Percentiles rank a stretch among this genome's conserved stretches.
phyloP scores from a whole-genome alignment of 1,140 invertebrate genomes.

The Drosophila novamexicana region DNA sequence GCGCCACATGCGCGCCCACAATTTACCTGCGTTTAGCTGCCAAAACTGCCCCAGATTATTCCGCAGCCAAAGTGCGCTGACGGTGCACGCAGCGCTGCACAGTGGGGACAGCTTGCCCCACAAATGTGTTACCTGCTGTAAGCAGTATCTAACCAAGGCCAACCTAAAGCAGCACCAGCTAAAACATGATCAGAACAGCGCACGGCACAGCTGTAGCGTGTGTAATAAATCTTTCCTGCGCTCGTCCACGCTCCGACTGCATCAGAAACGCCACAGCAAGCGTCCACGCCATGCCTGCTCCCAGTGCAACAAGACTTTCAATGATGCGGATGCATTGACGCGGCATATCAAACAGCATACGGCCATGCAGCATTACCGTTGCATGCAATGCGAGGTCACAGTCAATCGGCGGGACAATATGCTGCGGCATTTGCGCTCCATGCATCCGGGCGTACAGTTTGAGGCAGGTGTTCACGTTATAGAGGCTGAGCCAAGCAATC shows the following conservation, averaged over 20 bases:
- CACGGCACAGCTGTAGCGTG: constrained; percentile 45
- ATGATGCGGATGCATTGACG: constrained; percentile 59
- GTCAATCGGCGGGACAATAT: constrained; percentile 88
- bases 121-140: constrained; percentile 84
- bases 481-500: neutral
- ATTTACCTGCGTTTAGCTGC: constrained; percentile 32
- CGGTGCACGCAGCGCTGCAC: constrained; percentile 50
- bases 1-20: constrained; percentile 56
- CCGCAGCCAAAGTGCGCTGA: constrained; percentile 39
- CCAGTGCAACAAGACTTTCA: constrained; percentile 61
- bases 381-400: constrained; percentile 86
- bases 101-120: constrained; percentile 58
- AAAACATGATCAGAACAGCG: constrained; percentile 63
- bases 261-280: constrained; percentile 57
- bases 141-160: constrained; percentile 84
- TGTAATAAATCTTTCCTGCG: constrained; percentile 72
- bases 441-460: constrained; percentile 85
- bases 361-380: constrained; percentile 86
- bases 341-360: constrained; percentile 71
- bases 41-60: constrained; percentile 57
- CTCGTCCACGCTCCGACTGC: constrained; percentile 60
- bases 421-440: constrained; percentile 87
- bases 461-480: constrained; percentile 49
- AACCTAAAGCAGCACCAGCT: constrained; percentile 82
- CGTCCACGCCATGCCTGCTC: constrained; percentile 49